Percentiles rank a stretch among this genome's conserved stretches.
Conservation (phyloP, 1,140 invertebrate species). For the Belonocnema kinseyi region DNA sequence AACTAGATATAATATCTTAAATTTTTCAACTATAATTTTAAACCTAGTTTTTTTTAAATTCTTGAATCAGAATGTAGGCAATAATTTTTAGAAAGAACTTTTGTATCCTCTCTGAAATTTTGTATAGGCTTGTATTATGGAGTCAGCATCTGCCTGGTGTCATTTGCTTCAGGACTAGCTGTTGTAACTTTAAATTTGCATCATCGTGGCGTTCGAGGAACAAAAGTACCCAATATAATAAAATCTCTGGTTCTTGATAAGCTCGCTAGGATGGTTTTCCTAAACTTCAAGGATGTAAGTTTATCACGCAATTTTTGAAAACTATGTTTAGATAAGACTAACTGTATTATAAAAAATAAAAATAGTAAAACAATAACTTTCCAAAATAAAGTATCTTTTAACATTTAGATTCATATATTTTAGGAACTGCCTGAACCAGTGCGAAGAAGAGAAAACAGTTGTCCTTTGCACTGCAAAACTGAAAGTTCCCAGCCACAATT, state of each 20-base stretch:
- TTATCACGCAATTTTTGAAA: not conserved
- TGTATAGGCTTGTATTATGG: constrained; percentile 91
- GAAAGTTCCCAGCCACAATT: constrained; percentile 52
- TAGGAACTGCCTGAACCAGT: constrained; percentile 57
- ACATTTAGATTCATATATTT: constrained; percentile 14
- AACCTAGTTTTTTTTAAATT: not conserved
- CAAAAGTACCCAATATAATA: constrained; percentile 83
- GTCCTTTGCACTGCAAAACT: constrained; percentile 61
- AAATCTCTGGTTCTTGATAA: constrained; percentile 82
- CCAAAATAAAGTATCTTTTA: constrained; percentile 35
- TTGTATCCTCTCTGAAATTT: constrained; percentile 41
- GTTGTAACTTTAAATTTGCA: constrained; percentile 91
- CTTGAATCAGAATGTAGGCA: not conserved
- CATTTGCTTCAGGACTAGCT: constrained; percentile 90
- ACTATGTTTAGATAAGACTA: not conserved
- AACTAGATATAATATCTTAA: too few relatives aligned
- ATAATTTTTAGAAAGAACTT: not conserved
- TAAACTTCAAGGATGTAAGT: constrained; percentile 64
- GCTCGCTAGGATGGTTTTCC: constrained; percentile 80
- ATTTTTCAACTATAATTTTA: too few relatives aligned
- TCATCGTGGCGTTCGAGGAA: constrained; percentile 87
- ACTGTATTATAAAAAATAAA: too few relatives aligned
- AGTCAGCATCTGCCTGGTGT: constrained; percentile 92
- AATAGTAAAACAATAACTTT: too few relatives aligned
- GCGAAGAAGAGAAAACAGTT: constrained; percentile 55